Evolutionary conservation across 2,797 vertebrate genomes (phyloP), one percentile per base, ranked within the genome.

Genomic region (Ceryle rudis): DNA sequence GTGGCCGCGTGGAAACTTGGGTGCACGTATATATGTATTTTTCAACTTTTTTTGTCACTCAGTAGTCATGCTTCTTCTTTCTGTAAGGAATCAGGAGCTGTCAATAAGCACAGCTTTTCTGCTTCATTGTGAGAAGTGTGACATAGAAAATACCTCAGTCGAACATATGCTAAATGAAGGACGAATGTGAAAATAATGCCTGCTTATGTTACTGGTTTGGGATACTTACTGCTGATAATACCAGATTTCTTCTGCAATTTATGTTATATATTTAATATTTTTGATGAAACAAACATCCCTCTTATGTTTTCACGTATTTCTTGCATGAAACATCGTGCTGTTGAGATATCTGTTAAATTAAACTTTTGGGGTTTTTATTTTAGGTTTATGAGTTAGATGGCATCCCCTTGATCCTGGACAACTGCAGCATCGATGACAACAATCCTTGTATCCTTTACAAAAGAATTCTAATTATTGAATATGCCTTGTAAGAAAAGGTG

Each of bases 381-480:
- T 94, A 99, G 99, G 98, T 99, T 71, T 98, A 98, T 77, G 98
- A 99, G 31, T 97, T 99, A 87, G 99, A 99, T 10, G 99, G 99
- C 77, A 98, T 99, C 84, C 98, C 99, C 1, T 98, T 99, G 95
- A 99, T 99, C 95, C 95, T 99, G 98, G 99, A 99, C 98, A 99
- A 98, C 98, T 99, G 99, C 98, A 98, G 95, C 97, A 98, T 99
- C 13, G 99, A 99, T 97, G 99, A 99, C 98, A 99, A 99, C 97
- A 99, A 99, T 94, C 99, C 99, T 20, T 99, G 99, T 99, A 99
- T 99, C 99, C 99, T 99, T 99, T 95, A 47, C 54, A 65, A 65
- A 85, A 42, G 11, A 75, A 54, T 67, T 66, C 10, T 81, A 15
- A 49, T 77, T 86, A 41, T 7, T 86, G 49, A 51, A 19, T 74